Conservation (phyloP, 1,140 invertebrate genomes). For the Phymorhynchus buccinoides region DNA sequence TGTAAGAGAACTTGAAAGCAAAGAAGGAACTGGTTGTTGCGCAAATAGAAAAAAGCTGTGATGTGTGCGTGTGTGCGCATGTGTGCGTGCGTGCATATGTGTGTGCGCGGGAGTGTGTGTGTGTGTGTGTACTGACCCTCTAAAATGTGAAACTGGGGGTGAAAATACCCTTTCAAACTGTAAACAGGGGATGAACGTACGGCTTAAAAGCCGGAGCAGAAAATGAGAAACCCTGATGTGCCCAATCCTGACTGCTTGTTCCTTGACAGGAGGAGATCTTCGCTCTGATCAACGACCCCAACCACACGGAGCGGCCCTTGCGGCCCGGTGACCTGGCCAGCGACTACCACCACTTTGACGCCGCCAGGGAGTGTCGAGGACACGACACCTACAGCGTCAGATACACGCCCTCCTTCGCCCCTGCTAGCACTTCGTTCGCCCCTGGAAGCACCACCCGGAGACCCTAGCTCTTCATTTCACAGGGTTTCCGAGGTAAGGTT, state of each 20-base stretch:
- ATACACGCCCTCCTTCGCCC: constrained; percentile 1
- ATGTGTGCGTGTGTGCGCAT: not conserved
- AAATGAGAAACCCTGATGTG: not conserved
- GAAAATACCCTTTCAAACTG: too few species aligned
- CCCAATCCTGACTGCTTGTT: too few species aligned
- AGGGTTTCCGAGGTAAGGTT: too few species aligned
- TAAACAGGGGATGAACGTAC: not conserved
- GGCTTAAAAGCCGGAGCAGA: not conserved
- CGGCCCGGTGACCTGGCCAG: not conserved
- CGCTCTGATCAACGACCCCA: constrained; percentile 30
- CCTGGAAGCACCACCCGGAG: too few species aligned
- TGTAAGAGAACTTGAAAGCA: not conserved
- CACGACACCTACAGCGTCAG: constrained; percentile 27
- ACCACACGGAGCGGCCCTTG: constrained; percentile 23
- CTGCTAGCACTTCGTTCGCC: too few species aligned
- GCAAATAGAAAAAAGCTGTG: too few species aligned
- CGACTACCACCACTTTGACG: constrained; percentile 27
- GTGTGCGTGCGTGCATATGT: not conserved
- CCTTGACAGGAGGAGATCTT: constrained; percentile 27
- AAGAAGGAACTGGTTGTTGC: not conserved
- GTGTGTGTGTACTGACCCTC: too few species aligned
- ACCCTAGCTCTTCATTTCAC: too few species aligned
- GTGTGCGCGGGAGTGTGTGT: too few species aligned
- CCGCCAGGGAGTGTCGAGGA: constrained; percentile 26
- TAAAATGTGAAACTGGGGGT: too few species aligned